Evolutionary conservation across 2,888 invertebrate species (phyloP), one percentile per base, ranked within the genome.

Genomic region (Fragum sueziense): DNA sequence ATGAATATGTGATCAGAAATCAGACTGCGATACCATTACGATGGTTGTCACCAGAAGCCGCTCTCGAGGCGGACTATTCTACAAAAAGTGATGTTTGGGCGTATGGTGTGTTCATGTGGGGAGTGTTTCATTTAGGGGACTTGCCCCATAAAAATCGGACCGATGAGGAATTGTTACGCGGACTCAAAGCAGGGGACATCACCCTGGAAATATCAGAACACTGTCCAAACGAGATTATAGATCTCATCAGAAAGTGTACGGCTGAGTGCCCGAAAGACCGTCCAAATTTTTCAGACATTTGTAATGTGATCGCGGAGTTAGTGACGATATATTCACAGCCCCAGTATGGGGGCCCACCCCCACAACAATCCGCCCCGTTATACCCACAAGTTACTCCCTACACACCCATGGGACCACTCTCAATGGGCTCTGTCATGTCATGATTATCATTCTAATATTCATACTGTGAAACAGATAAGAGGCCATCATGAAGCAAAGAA

Each of bases 31-130:
- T 98, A 65, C 98, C 98, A 0, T 94, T 98, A 17, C 95, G 98
- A 87, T 98, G 98, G 98, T 93, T 98, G 92, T 97, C 98, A 0
- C 92, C 93, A 4, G 98, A 99, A 93, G 97, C 97, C 0, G 96
- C 97, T 0, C 94, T 96, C 85, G 98, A 98, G 89, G 97, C 97
- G 76, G 97, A 98, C 82, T 97, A 96, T 93, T 97, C 98, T 20
- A 96, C 97, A 59, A 98, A 98, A 92, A 97, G 97, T 89, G 98
- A 98, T 93, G 96, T 97, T 0, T 98, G 97, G 94, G 96, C 98
- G 86, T 98, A 96, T 91, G 97, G 96, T 0, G 97, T 96, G 27
- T 95, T 97, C 20, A 95, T 97, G 29, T 98, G 97, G 97, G 98
- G 98, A 94, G 95, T 98, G 84, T 96, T 97, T 92, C 95, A 95